Conservation (phyloP, 2,888 invertebrate species). For the Tanytarsus gracilentus region DNA sequence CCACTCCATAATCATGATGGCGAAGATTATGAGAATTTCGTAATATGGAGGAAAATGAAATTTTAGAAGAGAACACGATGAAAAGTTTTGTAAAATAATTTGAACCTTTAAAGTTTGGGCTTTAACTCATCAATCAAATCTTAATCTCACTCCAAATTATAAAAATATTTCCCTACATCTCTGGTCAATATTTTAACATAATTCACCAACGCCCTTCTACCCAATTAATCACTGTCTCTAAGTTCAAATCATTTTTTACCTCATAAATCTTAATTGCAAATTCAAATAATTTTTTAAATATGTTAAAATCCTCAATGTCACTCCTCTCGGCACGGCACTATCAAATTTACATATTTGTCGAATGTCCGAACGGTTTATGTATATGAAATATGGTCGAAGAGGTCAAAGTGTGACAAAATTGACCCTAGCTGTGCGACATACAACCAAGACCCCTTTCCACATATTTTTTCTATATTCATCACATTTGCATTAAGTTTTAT, state of each 20-base stretch:
- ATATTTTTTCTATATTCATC: neutral
- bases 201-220: conserved; percentile 1
- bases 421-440: conserved; percentile 4
- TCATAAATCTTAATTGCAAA: conserved; percentile 24
- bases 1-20: too few species aligned
- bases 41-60: neutral
- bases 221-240: too few species aligned
- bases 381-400: neutral
- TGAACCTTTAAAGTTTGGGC: too few species aligned
- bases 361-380: conserved; percentile 5
- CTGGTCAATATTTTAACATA: neutral
- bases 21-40: too few species aligned
- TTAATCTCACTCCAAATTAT: too few species aligned
- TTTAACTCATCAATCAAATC: too few species aligned
- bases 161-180: neutral
- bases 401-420: conserved; percentile 28
- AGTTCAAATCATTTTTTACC: too few species aligned
- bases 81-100: neutral
- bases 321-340: neutral
- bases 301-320: neutral
- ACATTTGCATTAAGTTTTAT: conserved; percentile 26
- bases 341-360: conserved; percentile 19
- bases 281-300: conserved; percentile 4
- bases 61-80: neutral
- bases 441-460: neutral